Evolutionary conservation across 2,888 invertebrate genomes (phyloP), one percentile per base, ranked within the genome.

Genomic region (Buathra laborator): DNA sequence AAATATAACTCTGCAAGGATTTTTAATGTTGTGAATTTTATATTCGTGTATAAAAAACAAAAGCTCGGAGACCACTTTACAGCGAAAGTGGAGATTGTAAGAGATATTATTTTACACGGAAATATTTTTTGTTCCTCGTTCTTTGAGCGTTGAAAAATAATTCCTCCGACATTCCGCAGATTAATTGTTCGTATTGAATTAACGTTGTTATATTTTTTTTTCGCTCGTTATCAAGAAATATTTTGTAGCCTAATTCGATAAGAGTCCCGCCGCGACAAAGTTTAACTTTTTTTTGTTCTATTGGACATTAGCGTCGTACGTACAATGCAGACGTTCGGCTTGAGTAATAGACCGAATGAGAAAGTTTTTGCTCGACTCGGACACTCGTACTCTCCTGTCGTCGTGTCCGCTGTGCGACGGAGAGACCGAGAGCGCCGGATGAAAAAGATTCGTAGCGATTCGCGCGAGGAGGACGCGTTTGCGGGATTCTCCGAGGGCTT

Each of bases 371-470:
- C 62, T 24, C 7, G 46, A 62, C 59, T 24, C 53, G 56, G 56
- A 19, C 10, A 19, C 56, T 16, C 37, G 37, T 37, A 37, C 0
- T 9, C 6, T 37, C 7, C 37, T 37, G 37, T 37, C 37, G 37
- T 7, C 37, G 37, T 37, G 7, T 53, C 7, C 4, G 7, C 16
- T n/a, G 56, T 12, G 10, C 24, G 19, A 10, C 9, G 24, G 56
- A 16, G 56, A 56, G 56, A 56, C 19, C 5, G 37, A 9, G 37
- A 37, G 7, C 37, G 46, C 46, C 62, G 59, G 59, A 74, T 46
- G 72, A 74, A 74, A 74, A 74, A 74, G 72, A 74, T 46, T 74
- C 59, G 62, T 46, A 59, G 59, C 9, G 62, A 59, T n/a, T 59
- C 59, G 51, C 37, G 16, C 70, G 72, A 62, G 46, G 59, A 62